Base-by-base conservation (phyloP, 53 echinoderm and acorn worm species). In the Crossaster papposus region DNA sequence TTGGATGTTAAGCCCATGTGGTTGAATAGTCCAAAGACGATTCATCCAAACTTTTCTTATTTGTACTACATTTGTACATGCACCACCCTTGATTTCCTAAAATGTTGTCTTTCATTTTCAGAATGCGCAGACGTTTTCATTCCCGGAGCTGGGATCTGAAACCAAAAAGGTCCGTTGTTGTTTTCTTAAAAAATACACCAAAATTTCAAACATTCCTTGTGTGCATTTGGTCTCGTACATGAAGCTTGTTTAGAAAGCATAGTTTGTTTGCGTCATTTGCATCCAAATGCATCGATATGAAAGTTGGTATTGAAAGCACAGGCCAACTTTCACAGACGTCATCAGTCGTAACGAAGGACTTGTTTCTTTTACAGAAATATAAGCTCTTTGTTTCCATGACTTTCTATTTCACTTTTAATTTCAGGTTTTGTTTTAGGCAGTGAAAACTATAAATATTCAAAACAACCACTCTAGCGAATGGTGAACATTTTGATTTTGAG, bases 81-180 rank as follows among this genome's bases (percentile, higher is more conserved):
- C n/a, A n/a, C 72, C 54, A 22, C 53, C 18, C 54, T 29, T 0
- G n/a, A 36, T 68, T 36, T 68, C 68, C 24, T 70, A 13, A 63
- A 23, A 64, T 30, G 78, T 71, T 52, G 18, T 83, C 89, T 52
- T 63, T 89, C 34, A 36, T 62, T 90, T 91, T 51, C 89, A 95
- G 95, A 85, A 95, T 86, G 95, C 95, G 32, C 91, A 93, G 51
- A 95, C 92, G 13, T 95, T 95, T 70, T 65, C 88, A 14, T 95
- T 95, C 81, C 81, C 83, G 17, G 89, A 87, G 23, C 76, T 95
- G 50, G 86, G 90, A 79, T 89, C 91, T 79, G 91, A 93, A 72
- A 91, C 93, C 9, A 95, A 95, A 83, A 86, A 93, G 88, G 95
- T 95, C 82, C 74, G 90, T 29, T 70, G 79, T 18, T 37, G 55